Evolutionary conservation across 2,113 vertebrate species (phyloP).

Genomic region (Rhinolophus sinicus): DNA sequence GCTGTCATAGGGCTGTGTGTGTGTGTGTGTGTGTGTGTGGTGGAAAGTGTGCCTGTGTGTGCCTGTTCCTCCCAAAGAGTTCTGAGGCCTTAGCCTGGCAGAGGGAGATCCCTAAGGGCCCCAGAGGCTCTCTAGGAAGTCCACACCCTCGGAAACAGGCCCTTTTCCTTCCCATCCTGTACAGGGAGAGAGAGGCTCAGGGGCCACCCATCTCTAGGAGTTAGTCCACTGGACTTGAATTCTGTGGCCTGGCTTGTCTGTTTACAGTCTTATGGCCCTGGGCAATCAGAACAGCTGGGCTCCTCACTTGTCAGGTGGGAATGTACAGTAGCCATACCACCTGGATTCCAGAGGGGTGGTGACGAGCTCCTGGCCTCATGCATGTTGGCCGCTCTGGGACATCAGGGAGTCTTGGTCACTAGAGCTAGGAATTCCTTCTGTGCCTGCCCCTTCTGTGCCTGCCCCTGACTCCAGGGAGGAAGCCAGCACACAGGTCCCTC

Average conservation of each 20-base stretch:
- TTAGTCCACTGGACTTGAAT: background rate
- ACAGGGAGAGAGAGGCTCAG: background rate
- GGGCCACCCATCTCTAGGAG: background rate
- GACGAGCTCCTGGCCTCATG: background rate
- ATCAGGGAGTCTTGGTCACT: background rate
- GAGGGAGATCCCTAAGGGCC: background rate
- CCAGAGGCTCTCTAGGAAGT: background rate
- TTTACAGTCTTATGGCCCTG: background rate
- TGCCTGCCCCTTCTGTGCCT: background rate
- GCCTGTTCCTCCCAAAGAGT: slow-evolving; percentile 2
- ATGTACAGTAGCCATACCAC: background rate
- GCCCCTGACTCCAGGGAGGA: background rate
- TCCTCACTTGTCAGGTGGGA: background rate
- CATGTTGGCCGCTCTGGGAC: background rate
- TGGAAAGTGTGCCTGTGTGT: fast-evolving
- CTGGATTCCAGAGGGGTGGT: background rate
- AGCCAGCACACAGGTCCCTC: background rate
- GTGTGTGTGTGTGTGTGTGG: background rate
- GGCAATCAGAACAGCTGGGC: background rate
- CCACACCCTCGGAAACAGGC: background rate
- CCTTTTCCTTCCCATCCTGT: background rate
- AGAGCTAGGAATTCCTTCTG: background rate
- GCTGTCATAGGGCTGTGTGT: slow-evolving; percentile 68
- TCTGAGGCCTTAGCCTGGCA: background rate
- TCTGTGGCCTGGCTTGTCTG: background rate